Evolutionary conservation across 64 coral and sea anemone species (phyloP), one percentile per base, ranked within the genome.

Genomic region (Actinia tenebrosa): DNA sequence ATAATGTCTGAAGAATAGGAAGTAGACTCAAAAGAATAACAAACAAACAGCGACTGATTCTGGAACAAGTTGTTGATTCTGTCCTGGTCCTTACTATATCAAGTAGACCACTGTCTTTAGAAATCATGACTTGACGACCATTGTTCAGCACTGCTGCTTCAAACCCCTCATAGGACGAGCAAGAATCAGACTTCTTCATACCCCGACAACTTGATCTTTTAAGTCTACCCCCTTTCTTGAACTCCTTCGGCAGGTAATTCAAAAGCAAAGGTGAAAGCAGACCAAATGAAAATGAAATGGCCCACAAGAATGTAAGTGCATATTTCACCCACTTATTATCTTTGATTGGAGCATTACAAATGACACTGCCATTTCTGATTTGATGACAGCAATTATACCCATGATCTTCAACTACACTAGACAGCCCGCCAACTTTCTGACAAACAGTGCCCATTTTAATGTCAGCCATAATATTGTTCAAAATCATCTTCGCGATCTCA

Each of bases 181-280:
- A 81, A 6, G 54, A 61, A 53, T 44, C 50, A 43, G 91, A 84
- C 16, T 62, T 72, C 45, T 78, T 83, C 55, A 89, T 79, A 17
- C 80, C 20, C 3, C 91, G 86, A 45, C 78, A 64, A 75, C n/a
- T 10, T n/a, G 79, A 18, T 53, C 17, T 83, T 60, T 62, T 85
- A 22, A 26, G 54, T 19, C 18, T 59, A 4, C 56, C 88, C 17
- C 93, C 77, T 84, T 86, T 91, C 69, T 90, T 87, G 60, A 96
- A 96, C 86, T 93, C 94, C 93, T 90, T 99, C 16, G 97, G 97
- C 37, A 99, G 59, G 60, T 99, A 99, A 46, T 92, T 99, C 64
- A 95, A 95, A 13, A 99, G 66, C 3, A 99, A 86, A 45, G 97
- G 97, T 46, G 93, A 89, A 69, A 99, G 86, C 8, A 99, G 53